Evolutionary conservation across 2,113 vertebrate genomes (phyloP).

Genomic region (Pachycephala philippinensis): DNA sequence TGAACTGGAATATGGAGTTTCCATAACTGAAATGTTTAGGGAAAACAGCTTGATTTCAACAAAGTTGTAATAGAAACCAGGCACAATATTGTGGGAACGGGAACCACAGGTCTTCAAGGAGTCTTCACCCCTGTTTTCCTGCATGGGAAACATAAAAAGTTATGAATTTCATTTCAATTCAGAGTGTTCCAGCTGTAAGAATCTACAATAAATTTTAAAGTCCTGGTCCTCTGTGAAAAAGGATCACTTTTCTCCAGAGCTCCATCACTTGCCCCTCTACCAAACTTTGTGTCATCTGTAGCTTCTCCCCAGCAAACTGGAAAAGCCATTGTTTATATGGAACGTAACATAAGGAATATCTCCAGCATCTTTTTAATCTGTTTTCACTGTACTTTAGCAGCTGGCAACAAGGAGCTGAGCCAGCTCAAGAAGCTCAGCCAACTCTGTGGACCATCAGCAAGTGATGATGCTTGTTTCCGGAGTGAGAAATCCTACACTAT

Average conservation of each 20-base stretch:
- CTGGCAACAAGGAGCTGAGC: neutral
- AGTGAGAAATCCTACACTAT: neutral
- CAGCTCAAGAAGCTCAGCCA: slow-evolving; percentile 6
- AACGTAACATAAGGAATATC: neutral
- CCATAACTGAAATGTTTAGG: neutral
- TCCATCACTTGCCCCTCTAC: neutral
- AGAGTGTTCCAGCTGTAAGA: neutral
- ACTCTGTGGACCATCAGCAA: neutral
- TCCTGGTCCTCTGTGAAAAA: neutral
- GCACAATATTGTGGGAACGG: neutral
- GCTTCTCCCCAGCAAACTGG: neutral
- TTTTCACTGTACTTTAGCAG: neutral
- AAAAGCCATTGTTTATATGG: neutral
- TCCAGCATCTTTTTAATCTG: neutral
- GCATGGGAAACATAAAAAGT: neutral
- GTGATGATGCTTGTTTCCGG: neutral
- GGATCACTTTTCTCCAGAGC: neutral
- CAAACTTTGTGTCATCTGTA: neutral
- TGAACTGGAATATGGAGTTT: slow-evolving; percentile 7
- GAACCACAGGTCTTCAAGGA: neutral
- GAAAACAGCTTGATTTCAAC: neutral
- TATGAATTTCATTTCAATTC: neutral
- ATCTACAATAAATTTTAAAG: neutral
- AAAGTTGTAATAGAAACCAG: neutral
- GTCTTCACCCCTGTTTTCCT: neutral